phyloP scores from a whole-genome alignment of 2,797 vertebrate species.

The Mormyrops boulengeri region DNA sequence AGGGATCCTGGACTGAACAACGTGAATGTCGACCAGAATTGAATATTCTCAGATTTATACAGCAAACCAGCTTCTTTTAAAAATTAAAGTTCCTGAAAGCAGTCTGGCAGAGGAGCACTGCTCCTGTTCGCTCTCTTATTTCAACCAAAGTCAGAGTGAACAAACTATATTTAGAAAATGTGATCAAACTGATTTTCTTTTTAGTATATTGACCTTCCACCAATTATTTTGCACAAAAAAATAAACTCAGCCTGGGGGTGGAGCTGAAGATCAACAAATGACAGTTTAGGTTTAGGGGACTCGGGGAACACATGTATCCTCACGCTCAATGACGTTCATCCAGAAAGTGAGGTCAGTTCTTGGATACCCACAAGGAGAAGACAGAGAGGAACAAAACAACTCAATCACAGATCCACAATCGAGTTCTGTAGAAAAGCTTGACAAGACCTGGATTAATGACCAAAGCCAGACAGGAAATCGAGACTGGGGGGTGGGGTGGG shows the following conservation, averaged over 20 bases:
- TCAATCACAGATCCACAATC: neutral
- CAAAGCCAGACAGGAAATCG: neutral
- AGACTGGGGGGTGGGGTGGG: neutral
- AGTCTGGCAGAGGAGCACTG: neutral
- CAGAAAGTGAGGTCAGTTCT: neutral
- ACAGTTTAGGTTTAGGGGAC: neutral
- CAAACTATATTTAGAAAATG: neutral
- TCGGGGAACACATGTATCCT: neutral
- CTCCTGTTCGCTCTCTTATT: neutral
- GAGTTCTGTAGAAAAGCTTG: neutral
- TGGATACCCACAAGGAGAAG: neutral
- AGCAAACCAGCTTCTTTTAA: neutral
- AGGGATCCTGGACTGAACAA: constrained; percentile 29
- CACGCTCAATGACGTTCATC: neutral
- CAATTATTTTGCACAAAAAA: neutral
- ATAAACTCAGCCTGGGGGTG: neutral
- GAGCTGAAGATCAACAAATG: neutral
- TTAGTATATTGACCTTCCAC: neutral
- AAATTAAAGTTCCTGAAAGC: neutral
- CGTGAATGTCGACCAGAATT: neutral
- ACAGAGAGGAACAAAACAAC: neutral
- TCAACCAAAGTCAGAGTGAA: neutral
- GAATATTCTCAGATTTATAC: constrained; percentile 13
- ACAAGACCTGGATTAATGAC: neutral
- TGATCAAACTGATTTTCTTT: neutral